phyloP scores from a whole-genome alignment of 1,140 invertebrate species.

The Drosophila burlai region DNA sequence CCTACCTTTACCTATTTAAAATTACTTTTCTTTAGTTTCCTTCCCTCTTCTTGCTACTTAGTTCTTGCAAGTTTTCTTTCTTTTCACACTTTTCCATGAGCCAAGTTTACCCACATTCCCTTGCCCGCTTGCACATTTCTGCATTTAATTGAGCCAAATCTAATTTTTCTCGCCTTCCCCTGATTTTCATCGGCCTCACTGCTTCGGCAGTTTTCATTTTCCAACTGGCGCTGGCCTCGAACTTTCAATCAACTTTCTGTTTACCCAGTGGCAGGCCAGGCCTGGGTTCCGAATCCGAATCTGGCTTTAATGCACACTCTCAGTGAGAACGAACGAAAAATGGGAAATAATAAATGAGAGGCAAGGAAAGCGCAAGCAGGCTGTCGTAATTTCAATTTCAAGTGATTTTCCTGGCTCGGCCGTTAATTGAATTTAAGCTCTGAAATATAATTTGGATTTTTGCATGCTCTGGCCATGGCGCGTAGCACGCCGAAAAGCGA shows the following conservation, averaged over 20 bases:
- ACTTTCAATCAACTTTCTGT: constrained; percentile 82
- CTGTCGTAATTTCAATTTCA: constrained; percentile 52
- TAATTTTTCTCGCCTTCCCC: constrained; percentile 18
- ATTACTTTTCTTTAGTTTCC: not conserved
- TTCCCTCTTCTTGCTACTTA: not conserved
- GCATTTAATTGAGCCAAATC: constrained; percentile 26
- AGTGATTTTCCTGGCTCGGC: constrained; percentile 38
- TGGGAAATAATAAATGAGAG: constrained; percentile 15
- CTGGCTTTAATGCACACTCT: constrained; percentile 13
- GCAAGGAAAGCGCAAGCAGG: constrained; percentile 54
- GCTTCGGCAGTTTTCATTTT: constrained; percentile 43
- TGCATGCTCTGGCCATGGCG: constrained; percentile 58
- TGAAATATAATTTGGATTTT: constrained; percentile 81
- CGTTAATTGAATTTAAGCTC: constrained; percentile 82
- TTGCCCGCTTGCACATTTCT: constrained; percentile 12
- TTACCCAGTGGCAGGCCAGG: constrained; percentile 56
- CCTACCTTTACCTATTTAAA: not conserved
- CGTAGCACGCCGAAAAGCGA: constrained; percentile 73
- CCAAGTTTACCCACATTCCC: constrained; percentile 3
- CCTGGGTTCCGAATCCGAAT: constrained; percentile 13
- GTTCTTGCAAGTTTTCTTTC: not conserved
- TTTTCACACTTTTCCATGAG: not conserved
- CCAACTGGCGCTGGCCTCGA: constrained; percentile 53
- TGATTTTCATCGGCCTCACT: constrained; percentile 23
- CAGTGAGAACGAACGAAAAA: constrained; percentile 13